Evolutionary conservation across 2,113 vertebrate genomes (phyloP).

Genomic region (Smithornis capensis): DNA sequence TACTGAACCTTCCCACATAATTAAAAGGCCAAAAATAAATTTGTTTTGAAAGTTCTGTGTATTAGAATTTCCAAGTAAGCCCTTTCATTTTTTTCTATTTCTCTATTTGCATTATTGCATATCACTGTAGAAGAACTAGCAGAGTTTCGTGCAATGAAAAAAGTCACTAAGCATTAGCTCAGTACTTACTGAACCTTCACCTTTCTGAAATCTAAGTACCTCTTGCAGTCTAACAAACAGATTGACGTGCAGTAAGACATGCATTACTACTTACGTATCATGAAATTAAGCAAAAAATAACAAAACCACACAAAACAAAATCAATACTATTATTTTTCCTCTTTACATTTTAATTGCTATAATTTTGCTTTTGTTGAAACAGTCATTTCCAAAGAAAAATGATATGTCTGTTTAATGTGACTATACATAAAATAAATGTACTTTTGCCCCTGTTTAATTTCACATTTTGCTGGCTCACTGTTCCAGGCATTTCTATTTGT

Average conservation of each 20-base stretch:
- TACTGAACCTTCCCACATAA: conserved; percentile 12
- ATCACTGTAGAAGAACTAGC: neutral
- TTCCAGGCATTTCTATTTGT: neutral
- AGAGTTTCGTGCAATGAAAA: neutral
- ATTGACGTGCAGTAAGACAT: neutral
- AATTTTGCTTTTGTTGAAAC: conserved; percentile 20
- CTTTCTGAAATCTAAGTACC: neutral
- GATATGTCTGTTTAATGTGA: neutral
- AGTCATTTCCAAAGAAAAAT: conserved; percentile 15
- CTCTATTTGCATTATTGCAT: conserved; percentile 12
- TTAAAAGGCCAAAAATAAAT: conserved; percentile 27
- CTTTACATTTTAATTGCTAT: neutral
- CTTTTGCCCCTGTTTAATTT: neutral
- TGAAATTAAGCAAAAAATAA: neutral
- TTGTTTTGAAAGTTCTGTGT: conserved; percentile 5
- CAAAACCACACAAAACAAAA: neutral
- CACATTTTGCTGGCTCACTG: neutral
- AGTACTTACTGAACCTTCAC: neutral
- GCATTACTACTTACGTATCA: neutral
- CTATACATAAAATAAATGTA: neutral
- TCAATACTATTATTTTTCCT: neutral
- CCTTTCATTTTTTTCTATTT: neutral
- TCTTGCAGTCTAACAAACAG: neutral
- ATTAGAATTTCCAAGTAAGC: conserved; percentile 25
- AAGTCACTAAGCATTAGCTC: neutral